phyloP scores from a whole-genome alignment of 2,113 vertebrate species.

The Stigmatopora argus region DNA sequence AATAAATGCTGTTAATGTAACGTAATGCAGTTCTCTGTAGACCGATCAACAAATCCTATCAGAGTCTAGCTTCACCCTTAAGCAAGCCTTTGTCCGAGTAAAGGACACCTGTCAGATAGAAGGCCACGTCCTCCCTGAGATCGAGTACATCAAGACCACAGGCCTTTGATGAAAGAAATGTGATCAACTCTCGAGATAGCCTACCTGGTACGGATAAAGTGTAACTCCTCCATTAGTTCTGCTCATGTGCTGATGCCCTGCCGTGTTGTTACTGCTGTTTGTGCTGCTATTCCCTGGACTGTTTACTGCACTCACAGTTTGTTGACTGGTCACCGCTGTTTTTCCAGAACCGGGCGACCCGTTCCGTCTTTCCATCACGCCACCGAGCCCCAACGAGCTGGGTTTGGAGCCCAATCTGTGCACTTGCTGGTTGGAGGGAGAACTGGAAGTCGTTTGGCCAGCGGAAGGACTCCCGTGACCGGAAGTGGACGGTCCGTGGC shows the following conservation, averaged over 20 bases:
- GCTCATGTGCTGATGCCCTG: slow-evolving; percentile 83
- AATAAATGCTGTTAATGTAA: background rate
- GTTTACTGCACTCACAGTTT: slow-evolving; percentile 66
- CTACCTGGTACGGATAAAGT: slow-evolving; percentile 93
- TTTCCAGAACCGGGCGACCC: slow-evolving; percentile 81
- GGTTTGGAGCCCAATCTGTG: slow-evolving; percentile 86
- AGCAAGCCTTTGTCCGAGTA: background rate
- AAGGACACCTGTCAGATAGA: background rate
- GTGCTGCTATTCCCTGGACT: slow-evolving; percentile 76
- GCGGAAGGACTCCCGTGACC: slow-evolving; percentile 42
- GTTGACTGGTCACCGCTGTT: slow-evolving; percentile 60
- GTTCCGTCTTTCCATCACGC: slow-evolving; percentile 81
- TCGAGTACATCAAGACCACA: background rate
- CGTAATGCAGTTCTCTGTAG: background rate
- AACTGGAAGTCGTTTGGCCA: slow-evolving; percentile 34
- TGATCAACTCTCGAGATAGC: slow-evolving; percentile 16
- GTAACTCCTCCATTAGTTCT: slow-evolving; percentile 87
- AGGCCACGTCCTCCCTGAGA: background rate
- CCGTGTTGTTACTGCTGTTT: slow-evolving; percentile 58
- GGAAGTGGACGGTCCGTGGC: slow-evolving; percentile 41
- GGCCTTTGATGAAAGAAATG: background rate
- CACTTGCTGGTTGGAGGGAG: slow-evolving; percentile 40
- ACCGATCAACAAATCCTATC: background rate
- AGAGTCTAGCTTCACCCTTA: background rate
- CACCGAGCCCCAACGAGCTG: slow-evolving; percentile 82